A percentile compares a stretch with the other conserved stretches of the same genome.
Evolutionary conservation across 2,797 vertebrate species (phyloP).

Genomic region (Nasua narica): DNA sequence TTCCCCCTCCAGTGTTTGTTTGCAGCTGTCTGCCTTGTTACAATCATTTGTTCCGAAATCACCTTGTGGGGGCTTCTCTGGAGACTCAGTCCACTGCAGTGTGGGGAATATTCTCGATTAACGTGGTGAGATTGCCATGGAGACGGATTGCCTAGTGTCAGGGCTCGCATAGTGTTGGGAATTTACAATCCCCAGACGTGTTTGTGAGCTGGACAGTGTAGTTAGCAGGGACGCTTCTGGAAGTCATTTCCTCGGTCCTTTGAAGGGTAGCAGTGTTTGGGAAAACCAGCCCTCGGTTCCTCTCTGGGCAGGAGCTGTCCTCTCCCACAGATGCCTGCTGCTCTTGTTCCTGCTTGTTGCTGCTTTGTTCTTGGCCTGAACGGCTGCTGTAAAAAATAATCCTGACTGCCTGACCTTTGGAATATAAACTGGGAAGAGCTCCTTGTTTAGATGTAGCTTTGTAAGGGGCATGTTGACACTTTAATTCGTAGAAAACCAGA

Average conservation of each 20-base stretch:
- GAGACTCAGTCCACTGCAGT: constrained; percentile 57
- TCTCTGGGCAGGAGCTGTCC: not conserved
- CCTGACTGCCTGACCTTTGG: constrained; percentile 78
- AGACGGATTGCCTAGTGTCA: constrained; percentile 70
- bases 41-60: constrained; percentile 47
- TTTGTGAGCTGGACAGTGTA: constrained; percentile 19
- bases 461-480: constrained; percentile 26
- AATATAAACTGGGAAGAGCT: constrained; percentile 15
- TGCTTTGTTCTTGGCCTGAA: constrained; percentile 57
- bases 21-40: constrained; percentile 56
- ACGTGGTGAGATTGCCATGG: constrained; percentile 79
- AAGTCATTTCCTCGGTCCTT: constrained; percentile 55
- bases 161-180: constrained; percentile 56
- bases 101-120: constrained; percentile 75
- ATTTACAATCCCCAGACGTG: constrained; percentile 67
- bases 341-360: constrained; percentile 32
- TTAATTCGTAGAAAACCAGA: constrained; percentile 6
- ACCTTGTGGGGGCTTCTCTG: constrained; percentile 44
- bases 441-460: constrained; percentile 33
- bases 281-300: not conserved
- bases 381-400: constrained; percentile 37
- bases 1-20: not conserved
- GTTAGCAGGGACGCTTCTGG: constrained; percentile 65
- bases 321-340: not conserved
- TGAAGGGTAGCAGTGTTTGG: constrained; percentile 24